Evolutionary conservation across 2,113 vertebrate genomes (phyloP).

Genomic region (Illadopsis cleaveri): DNA sequence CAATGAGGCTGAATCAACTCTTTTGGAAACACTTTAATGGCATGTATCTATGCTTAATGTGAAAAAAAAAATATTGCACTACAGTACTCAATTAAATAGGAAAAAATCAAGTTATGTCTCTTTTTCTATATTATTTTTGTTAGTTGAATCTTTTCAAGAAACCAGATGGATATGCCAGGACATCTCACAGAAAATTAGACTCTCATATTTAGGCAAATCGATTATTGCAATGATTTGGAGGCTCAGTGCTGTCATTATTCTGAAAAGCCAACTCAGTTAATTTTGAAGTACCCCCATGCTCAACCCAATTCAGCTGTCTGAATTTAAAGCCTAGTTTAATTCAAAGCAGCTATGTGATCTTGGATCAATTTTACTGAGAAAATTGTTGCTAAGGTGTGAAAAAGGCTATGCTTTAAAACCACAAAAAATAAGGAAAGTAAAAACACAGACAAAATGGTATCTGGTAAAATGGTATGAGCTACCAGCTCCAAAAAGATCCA

Average conservation of each 20-base stretch:
- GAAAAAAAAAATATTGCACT: not conserved
- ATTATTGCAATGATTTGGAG: not conserved
- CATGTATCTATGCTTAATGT: not conserved
- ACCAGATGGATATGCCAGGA: not conserved
- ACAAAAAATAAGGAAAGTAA: not conserved
- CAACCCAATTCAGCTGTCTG: not conserved
- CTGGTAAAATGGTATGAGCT: not conserved
- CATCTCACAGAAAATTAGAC: not conserved
- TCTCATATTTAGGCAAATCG: not conserved
- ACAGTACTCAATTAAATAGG: not conserved
- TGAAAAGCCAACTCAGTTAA: not conserved
- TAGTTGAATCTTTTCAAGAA: not conserved
- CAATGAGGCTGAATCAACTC: not conserved
- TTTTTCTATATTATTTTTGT: not conserved
- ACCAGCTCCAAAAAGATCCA: not conserved
- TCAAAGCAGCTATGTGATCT: not conserved
- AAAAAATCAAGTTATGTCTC: not conserved
- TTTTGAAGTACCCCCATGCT: not conserved
- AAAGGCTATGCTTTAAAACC: not conserved
- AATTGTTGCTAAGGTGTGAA: not conserved
- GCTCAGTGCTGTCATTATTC: not conserved
- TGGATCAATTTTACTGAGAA: not conserved
- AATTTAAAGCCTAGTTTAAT: not conserved
- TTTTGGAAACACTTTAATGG: not conserved
- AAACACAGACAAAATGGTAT: not conserved